A percentile compares a stretch with the other conserved stretches of the same genome.
These are phyloP conservation scores for Heterodera filipjevi DNA, from an alignment of 2,888 invertebrate species.

Conservation along the genomic window DNA sequence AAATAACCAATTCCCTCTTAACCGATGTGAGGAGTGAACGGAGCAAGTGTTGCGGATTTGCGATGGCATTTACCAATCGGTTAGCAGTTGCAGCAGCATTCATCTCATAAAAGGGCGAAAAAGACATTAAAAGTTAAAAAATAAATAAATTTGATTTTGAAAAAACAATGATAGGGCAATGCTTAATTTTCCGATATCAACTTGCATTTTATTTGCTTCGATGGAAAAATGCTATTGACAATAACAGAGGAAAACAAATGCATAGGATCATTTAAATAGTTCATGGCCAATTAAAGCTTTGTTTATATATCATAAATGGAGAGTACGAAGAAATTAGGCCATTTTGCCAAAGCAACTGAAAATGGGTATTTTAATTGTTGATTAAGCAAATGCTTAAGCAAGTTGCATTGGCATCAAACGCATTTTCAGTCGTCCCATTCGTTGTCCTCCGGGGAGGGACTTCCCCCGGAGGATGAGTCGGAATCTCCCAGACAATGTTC, in stretches of 20 bases:
- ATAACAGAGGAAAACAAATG: too few relatives aligned
- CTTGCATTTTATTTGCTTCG: too few relatives aligned
- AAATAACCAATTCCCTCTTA: conserved; percentile 7
- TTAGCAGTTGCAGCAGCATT: conserved; percentile 9
- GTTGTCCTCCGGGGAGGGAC: conserved; percentile 48
- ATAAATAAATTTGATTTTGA: background rate
- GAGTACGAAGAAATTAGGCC: too few relatives aligned
- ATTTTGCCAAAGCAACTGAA: too few relatives aligned
- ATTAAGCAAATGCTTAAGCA: too few relatives aligned
- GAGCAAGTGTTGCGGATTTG: conserved; percentile 12
- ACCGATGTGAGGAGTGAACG: conserved; percentile 4
- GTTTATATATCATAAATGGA: too few relatives aligned
- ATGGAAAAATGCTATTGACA: too few relatives aligned
- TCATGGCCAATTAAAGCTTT: too few relatives aligned
- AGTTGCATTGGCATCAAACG: too few relatives aligned
- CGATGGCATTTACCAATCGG: background rate
- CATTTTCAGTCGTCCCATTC: conserved; percentile 52
- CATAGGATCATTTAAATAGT: too few relatives aligned
- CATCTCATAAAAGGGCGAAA: background rate
- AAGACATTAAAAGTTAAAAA: background rate
- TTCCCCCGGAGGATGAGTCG: conserved; percentile 16
- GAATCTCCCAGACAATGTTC: conserved; percentile 46
- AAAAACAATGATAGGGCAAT: conserved; percentile 12
- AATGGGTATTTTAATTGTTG: too few relatives aligned
- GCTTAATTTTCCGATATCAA: too few relatives aligned